phyloP scores from a whole-genome alignment of 2,113 vertebrate genomes.

The Nettapus auritus region DNA sequence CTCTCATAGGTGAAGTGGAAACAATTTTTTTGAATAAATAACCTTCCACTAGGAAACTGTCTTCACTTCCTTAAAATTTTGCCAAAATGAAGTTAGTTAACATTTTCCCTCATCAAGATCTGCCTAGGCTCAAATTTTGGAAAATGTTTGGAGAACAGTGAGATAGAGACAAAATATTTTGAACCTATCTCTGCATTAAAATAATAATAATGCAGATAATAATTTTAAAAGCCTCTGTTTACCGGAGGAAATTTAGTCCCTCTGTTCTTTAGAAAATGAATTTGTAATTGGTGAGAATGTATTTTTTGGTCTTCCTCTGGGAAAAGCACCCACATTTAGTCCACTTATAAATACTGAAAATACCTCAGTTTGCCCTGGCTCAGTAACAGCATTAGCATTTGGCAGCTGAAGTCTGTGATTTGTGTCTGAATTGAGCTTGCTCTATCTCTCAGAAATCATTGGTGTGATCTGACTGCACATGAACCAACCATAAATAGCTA shows the following conservation, averaged over 20 bases:
- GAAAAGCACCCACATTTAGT: not conserved
- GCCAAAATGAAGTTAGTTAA: slow-evolving; percentile 10
- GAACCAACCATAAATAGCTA: not conserved
- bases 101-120: slow-evolving; percentile 1
- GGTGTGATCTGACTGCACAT: slow-evolving; percentile 44
- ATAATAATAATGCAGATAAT: too few relatives aligned
- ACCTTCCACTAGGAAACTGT: not conserved
- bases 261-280: not conserved
- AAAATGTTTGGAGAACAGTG: not conserved
- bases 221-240: not conserved
- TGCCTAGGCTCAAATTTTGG: not conserved
- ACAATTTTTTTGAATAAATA: not conserved
- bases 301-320: not conserved
- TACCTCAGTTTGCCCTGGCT: slow-evolving; percentile 30
- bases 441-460: slow-evolving; percentile 49
- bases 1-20: not conserved
- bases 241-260: not conserved
- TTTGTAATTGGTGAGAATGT: not conserved
- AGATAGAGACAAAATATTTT: not conserved
- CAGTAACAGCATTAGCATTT: slow-evolving; percentile 12
- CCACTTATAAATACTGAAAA: not conserved
- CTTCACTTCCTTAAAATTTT: not conserved
- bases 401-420: slow-evolving; percentile 48
- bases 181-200: not conserved
- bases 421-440: slow-evolving; percentile 21